These are phyloP conservation scores for Benitochromis conjunctus DNA, from an alignment of 2,113 vertebrate species.

Conservation along the genomic window DNA sequence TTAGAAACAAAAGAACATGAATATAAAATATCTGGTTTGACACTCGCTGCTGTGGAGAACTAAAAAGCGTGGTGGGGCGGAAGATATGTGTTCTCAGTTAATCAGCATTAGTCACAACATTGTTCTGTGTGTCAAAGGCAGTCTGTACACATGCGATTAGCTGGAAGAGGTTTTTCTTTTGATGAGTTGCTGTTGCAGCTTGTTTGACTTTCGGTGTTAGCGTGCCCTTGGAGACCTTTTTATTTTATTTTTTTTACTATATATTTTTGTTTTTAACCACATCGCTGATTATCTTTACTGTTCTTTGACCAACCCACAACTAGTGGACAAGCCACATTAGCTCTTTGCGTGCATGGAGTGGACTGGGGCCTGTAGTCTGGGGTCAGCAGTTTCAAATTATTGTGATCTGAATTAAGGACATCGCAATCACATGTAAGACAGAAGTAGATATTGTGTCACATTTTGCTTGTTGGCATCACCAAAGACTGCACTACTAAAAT, in stretches of 20 bases:
- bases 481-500: not conserved
- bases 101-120: not conserved
- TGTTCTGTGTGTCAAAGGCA: not conserved
- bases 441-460: not conserved
- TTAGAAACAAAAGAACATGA: not conserved
- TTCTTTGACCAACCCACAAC: not conserved
- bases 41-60: not conserved
- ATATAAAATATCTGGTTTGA: not conserved
- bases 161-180: not conserved
- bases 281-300: not conserved
- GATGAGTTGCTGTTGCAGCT: not conserved
- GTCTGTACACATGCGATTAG: not conserved
- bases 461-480: not conserved
- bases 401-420: not conserved
- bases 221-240: not conserved
- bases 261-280: not conserved
- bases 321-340: not conserved
- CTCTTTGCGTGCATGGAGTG: not conserved
- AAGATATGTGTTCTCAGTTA: not conserved
- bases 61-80: not conserved
- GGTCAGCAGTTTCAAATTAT: not conserved
- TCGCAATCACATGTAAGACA: not conserved
- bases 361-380: not conserved
- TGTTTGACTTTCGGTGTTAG: not conserved
- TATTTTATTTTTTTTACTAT: not conserved